Evolutionary conservation across 2,797 vertebrate genomes (phyloP), one percentile per base, ranked within the genome.

Genomic region (Pseudomugil gertrudae): DNA sequence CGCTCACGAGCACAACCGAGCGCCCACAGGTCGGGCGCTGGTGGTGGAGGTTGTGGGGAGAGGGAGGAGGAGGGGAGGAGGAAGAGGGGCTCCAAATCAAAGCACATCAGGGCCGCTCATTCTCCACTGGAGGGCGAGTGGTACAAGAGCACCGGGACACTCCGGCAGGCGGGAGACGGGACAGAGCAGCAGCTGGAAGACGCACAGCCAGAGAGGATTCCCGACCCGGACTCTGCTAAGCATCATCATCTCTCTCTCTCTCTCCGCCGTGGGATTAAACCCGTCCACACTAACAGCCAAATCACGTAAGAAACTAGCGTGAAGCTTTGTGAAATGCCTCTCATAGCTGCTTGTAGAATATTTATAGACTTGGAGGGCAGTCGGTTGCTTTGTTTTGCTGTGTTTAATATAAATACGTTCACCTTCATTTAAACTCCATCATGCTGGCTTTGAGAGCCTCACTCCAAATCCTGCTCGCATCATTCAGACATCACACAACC

Each of bases 121-220:
- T 91, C 89, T 91, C 90, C 92, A 91, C 92, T 89, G 92, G 92
- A 93, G 93, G 91, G 91, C 90, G 89, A 84, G 80, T 84, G 87
- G 74, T 76, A 88, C 88, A 75, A 85, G 83, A 89, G 76, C 78
- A 87, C 50, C 86, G 81, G 89, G 84, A 84, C 84, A 47, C 73
- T 74, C 79, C 74, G 78, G 81, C 77, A 71, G 83, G 71, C 62
- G 72, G 75, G 84, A 79, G 76, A 85, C 80, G 76, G 84, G 77
- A 79, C 27, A 76, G 69, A 77, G 66, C 59, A 53, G 78, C 84
- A 83, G 84, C 81, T 84, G 89, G 86, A 72, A 75, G 80, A 75
- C 64, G 69, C 66, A 8, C 29, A 62, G 60, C 14, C 50, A 47
- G 69, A 52, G 26, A 27, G 57, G 69, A 83, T 84, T 72, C 88